phyloP scores from a whole-genome alignment of 2,113 vertebrate genomes.

The Dromaius novaehollandiae region DNA sequence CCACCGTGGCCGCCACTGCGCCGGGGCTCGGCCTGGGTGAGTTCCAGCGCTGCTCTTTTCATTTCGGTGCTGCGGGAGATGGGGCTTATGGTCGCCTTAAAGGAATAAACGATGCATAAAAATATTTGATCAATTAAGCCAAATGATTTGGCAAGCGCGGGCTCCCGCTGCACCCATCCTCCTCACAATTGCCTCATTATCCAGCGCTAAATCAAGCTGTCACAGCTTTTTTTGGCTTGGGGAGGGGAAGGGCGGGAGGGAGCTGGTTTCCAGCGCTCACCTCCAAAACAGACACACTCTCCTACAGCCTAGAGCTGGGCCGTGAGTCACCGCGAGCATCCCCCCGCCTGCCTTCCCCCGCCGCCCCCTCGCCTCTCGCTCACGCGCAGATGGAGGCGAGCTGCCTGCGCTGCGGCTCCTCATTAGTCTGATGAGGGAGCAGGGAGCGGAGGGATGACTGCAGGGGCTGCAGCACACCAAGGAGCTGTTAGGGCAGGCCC shows the following conservation, averaged over 20 bases:
- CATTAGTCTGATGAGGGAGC: fast-evolving
- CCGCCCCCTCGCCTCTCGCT: neutral
- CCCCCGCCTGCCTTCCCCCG: neutral
- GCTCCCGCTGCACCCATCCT: constrained; percentile 42
- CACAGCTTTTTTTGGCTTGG: neutral
- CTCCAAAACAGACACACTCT: neutral
- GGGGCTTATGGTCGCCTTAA: constrained; percentile 18
- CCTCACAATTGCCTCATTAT: constrained; percentile 54
- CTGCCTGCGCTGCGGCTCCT: neutral
- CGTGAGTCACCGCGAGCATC: neutral
- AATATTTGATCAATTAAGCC: constrained; percentile 68
- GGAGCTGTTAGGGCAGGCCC: neutral
- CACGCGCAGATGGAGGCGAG: fast-evolving
- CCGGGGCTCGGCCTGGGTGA: neutral
- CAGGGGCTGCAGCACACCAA: neutral
- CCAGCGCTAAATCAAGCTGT: constrained; percentile 59
- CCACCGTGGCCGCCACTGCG: neutral
- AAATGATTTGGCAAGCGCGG: constrained; percentile 33
- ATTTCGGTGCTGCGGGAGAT: neutral
- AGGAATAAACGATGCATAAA: constrained; percentile 59
- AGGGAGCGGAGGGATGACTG: fast-evolving
- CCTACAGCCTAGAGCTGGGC: neutral
- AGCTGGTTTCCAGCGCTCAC: neutral
- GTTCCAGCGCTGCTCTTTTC: constrained; percentile 19
- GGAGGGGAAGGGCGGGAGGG: neutral